phyloP scores from a whole-genome alignment of 2,113 vertebrate species.

The Cyanoderma ruficeps region DNA sequence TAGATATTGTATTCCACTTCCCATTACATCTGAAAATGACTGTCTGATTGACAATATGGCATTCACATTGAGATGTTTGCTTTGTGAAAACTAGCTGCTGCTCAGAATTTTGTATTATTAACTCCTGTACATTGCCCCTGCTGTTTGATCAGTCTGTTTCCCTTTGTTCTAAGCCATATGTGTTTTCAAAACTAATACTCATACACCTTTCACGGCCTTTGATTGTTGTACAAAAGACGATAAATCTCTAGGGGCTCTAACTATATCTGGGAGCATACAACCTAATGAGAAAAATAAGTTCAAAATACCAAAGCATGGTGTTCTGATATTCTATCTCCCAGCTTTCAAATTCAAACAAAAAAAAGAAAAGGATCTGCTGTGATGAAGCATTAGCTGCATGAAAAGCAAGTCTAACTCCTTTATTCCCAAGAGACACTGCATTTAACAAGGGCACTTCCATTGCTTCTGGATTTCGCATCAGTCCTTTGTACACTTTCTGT shows the following conservation, averaged over 20 bases:
- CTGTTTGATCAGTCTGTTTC: constrained; percentile 62
- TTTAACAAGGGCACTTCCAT: constrained; percentile 22
- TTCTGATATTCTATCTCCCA: constrained; percentile 54
- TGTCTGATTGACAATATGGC: constrained; percentile 68
- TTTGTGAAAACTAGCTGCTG: constrained; percentile 56
- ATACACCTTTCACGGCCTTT: constrained; percentile 53
- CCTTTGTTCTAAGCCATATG: constrained; percentile 66
- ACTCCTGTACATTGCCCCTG: constrained; percentile 47
- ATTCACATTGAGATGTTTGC: constrained; percentile 61
- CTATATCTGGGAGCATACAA: constrained; percentile 51
- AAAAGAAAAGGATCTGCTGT: background rate
- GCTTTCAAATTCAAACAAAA: constrained; percentile 25
- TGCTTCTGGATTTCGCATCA: constrained; percentile 23
- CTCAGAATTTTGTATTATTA: constrained; percentile 64
- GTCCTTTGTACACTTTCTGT: background rate
- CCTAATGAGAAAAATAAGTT: constrained; percentile 65
- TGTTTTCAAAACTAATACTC: constrained; percentile 63
- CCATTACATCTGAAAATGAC: constrained; percentile 67
- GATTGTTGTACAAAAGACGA: constrained; percentile 43
- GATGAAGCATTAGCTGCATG: constrained; percentile 32
- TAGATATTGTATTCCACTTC: constrained; percentile 70
- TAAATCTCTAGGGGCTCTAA: constrained; percentile 51
- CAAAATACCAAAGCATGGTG: constrained; percentile 27
- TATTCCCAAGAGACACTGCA: constrained; percentile 21
- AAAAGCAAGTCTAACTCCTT: constrained; percentile 10